These are phyloP conservation scores for Schizopygopsis malacanthus DNA, from an alignment of 2,797 vertebrate species.

Conservation along the genomic window DNA sequence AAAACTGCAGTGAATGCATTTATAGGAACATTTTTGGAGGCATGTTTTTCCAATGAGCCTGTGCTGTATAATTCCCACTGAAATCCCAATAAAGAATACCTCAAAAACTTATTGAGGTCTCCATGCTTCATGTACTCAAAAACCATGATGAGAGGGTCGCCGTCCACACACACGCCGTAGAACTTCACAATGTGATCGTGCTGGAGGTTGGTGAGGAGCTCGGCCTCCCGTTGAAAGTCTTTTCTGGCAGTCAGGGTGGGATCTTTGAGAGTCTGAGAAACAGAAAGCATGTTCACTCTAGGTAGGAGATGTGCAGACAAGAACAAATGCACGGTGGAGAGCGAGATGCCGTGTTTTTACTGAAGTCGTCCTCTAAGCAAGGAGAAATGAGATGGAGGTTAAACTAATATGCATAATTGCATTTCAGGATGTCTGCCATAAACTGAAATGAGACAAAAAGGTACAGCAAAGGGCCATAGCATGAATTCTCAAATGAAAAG, in stretches of 20 bases:
- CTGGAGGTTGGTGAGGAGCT: constrained; percentile 96
- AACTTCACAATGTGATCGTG: constrained; percentile 98
- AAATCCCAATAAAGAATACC: constrained; percentile 72
- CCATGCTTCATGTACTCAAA: constrained; percentile 99
- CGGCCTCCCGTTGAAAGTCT: constrained; percentile 97
- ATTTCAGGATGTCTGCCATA: constrained; percentile 41
- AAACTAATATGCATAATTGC: constrained; percentile 32
- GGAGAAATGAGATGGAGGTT: constrained; percentile 37
- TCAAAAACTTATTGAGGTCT: constrained; percentile 98
- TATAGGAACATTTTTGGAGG: not conserved
- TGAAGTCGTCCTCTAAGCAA: constrained; percentile 22
- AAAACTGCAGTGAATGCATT: not conserved
- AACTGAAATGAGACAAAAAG: constrained; percentile 11
- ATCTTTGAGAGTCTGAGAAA: constrained; percentile 90
- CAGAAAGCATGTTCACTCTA: constrained; percentile 4
- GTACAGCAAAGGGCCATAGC: constrained; percentile 6
- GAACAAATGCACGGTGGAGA: constrained; percentile 4
- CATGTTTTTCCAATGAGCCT: not conserved
- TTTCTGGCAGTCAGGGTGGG: constrained; percentile 93
- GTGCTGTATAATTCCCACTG: not conserved
- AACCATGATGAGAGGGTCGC: constrained; percentile 98
- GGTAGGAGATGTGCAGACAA: not conserved
- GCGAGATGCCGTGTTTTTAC: not conserved
- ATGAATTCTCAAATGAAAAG: constrained; percentile 13
- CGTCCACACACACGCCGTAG: constrained; percentile 94